These are phyloP conservation scores for Damaliscus lunatus DNA, from an alignment of 2,113 vertebrate species.

Conservation along the genomic window DNA sequence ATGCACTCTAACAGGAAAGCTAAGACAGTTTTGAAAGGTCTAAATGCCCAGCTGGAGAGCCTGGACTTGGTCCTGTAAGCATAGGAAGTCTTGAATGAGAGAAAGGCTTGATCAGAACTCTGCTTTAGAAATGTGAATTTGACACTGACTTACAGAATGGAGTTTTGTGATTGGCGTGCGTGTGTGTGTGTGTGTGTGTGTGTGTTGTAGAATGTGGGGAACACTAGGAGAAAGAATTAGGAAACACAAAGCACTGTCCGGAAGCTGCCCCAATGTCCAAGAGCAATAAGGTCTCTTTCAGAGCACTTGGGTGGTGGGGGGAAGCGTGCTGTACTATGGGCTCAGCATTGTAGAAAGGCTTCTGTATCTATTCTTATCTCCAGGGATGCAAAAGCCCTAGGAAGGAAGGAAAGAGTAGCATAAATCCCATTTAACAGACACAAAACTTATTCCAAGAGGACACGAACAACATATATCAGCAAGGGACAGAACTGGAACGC, in stretches of 20 bases:
- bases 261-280: neutral
- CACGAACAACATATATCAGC: too few species aligned
- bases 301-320: neutral
- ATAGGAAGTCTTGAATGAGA: neutral
- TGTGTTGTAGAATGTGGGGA: accelerated
- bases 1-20: neutral
- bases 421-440: neutral
- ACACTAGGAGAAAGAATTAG: neutral
- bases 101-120: neutral
- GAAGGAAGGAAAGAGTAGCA: neutral
- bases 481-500: neutral
- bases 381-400: neutral
- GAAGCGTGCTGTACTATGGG: neutral
- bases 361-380: neutral
- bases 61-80: neutral
- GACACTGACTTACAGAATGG: neutral
- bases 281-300: neutral
- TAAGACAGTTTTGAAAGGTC: neutral
- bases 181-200: neutral
- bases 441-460: neutral
- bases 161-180: neutral
- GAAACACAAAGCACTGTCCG: neutral
- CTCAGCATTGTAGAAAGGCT: neutral
- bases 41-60: neutral
- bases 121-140: neutral